Evolutionary conservation across 2,888 invertebrate species (phyloP).

Genomic region (Stenolophus ochropezus): DNA sequence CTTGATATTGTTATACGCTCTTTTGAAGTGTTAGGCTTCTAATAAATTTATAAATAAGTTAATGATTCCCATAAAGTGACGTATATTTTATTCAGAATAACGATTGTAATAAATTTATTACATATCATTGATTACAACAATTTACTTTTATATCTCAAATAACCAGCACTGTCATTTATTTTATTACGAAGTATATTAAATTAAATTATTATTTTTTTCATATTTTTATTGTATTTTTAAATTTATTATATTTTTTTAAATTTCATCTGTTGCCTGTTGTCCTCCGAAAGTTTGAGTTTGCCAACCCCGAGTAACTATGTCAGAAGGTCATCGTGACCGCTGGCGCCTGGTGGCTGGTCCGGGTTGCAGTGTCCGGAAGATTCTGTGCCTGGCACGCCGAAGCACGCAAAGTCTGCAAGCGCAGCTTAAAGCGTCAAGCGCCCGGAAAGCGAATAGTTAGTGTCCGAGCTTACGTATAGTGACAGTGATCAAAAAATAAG

Average conservation of each 20-base stretch:
- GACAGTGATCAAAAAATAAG: no score
- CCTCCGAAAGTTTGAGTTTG: conserved; percentile 6
- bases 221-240: not conserved
- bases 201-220: not conserved
- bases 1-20: not conserved
- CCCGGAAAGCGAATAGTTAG: no score
- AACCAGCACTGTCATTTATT: no score
- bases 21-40: not conserved
- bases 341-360: conserved; percentile 64
- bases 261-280: not conserved
- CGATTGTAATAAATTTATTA: no score
- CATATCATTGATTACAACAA: no score
- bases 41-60: not conserved
- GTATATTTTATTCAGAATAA: no score
- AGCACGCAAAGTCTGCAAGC: not conserved
- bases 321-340: conserved; percentile 64
- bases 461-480: no score
- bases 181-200: no score
- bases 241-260: not conserved
- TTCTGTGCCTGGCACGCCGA: conserved; percentile 47
- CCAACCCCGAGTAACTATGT: conserved; percentile 61
- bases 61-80: not conserved
- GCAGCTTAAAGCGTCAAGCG: conserved; percentile 34
- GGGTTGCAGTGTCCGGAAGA: conserved; percentile 57
- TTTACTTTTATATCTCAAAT: no score